Base-by-base conservation (phyloP, 2,888 invertebrate species). In the Lepidochitona cinerea region DNA sequence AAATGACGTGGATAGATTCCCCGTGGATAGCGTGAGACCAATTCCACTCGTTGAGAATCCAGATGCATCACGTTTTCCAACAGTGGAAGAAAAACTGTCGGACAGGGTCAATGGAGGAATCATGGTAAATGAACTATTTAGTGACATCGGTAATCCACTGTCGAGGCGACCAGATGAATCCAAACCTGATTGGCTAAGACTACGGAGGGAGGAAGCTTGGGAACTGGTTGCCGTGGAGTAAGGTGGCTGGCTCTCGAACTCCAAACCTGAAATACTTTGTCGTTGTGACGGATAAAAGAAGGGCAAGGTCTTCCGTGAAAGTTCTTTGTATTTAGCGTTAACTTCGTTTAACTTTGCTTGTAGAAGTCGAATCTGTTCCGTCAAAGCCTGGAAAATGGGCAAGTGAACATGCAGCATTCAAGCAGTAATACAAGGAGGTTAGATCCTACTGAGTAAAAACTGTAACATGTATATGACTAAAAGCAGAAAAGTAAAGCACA, bases 271-370 rank as follows among this genome's bases (percentile, higher is more conserved):
- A 36, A 66, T 72, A 67, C 71, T 77, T 75, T 36, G 70, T 52
- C 26, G 59, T 68, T 14, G 69, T 37, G 35, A 49, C 29, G 29
- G 29, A 14, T 23, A 32, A 29, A 12, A 2, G 4, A 59, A 26
- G 4, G 59, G 59, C 4, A 59, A 37, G 78, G 77, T 81, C 52
- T 80, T 75, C 35, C 80, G 83, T 1, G 76, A 77, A 23, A 88
- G 79, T 69, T 83, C 74, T 26, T 82, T 79, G 77, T 83, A 85
- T 75, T 83, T 85, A 73, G 85, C 85, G 68, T 82, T 83, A 23
- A 88, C 78, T 69, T 85, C 84, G 74, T 82, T 83, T 26, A 88
- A 80, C 70, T 75, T 80, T 70, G 75, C 82, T 69, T 87, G 85
- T 76, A 84, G 84, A 6, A 73, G 70, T 79, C 84, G 83, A 70